A percentile compares a stretch with the other conserved stretches of the same genome.
Conservation (phyloP, 2,113 vertebrate species). For the Pachypanchax playfairii region DNA sequence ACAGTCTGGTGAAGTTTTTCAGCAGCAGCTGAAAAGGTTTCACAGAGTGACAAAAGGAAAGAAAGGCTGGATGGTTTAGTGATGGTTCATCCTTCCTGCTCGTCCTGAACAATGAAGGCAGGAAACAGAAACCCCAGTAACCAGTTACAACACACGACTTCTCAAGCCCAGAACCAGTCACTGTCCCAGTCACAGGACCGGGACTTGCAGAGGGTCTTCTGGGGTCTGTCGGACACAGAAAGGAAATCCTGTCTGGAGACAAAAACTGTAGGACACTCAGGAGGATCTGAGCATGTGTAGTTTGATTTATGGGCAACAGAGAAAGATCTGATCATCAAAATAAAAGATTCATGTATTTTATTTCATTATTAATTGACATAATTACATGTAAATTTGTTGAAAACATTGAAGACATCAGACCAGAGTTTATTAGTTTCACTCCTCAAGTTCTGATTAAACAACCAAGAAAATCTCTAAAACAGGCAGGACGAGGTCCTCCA, state of each 20-base stretch:
- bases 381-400: no score
- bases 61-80: neutral
- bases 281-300: neutral
- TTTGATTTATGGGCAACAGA: neutral
- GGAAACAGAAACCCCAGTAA: conserved; percentile 41
- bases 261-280: conserved; percentile 2
- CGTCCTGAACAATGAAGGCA: conserved; percentile 53
- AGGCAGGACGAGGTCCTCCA: no score
- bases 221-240: conserved; percentile 28
- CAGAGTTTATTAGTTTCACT: no score
- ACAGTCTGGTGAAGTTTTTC: neutral
- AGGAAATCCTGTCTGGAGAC: conserved; percentile 58
- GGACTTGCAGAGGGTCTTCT: neutral
- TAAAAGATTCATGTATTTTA: no score
- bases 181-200: conserved; percentile 17
- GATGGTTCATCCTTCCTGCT: conserved; percentile 64
- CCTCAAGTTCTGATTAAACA: no score
- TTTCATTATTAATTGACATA: no score
- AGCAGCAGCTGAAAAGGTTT: no score
- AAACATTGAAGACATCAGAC: no score
- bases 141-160: conserved; percentile 1
- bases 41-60: conserved; percentile 12
- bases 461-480: no score
- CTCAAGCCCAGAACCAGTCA: neutral
- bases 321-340: no score